Percentiles rank a stretch among this genome's conserved stretches.
Evolutionary conservation across 2,888 invertebrate genomes (phyloP).

Genomic region (Bombylius discolor): DNA sequence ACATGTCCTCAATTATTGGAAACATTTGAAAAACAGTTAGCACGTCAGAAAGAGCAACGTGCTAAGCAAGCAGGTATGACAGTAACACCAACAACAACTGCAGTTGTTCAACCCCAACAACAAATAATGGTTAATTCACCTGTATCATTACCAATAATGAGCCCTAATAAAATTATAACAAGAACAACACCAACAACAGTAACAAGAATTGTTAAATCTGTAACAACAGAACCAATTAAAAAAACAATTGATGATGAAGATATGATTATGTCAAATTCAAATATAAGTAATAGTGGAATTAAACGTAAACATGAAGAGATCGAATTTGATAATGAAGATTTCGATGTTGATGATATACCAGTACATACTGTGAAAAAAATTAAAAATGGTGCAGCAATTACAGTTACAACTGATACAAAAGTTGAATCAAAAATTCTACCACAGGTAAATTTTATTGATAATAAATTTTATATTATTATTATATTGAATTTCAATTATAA

Average conservation of each 20-base stretch:
- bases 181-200: conserved; percentile 43
- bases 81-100: conserved; percentile 16
- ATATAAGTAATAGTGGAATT: conserved; percentile 17
- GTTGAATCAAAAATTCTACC: conserved; percentile 20
- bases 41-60: conserved; percentile 60
- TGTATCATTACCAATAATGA: conserved; percentile 36
- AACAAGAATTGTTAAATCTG: conserved; percentile 50
- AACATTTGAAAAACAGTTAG: conserved; percentile 66
- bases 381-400: conserved; percentile 30
- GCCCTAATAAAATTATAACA: conserved; percentile 18
- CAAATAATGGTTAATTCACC: conserved; percentile 26
- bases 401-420: conserved; percentile 18
- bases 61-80: conserved; percentile 40
- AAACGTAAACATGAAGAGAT: conserved; percentile 41
- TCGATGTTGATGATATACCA: conserved; percentile 40
- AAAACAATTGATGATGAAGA: conserved; percentile 65
- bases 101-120: conserved; percentile 12
- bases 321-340: conserved; percentile 43
- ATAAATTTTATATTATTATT: no score
- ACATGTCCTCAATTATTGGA: conserved; percentile 65
- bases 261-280: conserved; percentile 20
- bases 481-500: no score
- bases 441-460: neutral
- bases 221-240: conserved; percentile 70
- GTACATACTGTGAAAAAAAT: conserved; percentile 41